Evolutionary conservation across 2,888 invertebrate species (phyloP).

Genomic region (Synergus umbraculus): DNA sequence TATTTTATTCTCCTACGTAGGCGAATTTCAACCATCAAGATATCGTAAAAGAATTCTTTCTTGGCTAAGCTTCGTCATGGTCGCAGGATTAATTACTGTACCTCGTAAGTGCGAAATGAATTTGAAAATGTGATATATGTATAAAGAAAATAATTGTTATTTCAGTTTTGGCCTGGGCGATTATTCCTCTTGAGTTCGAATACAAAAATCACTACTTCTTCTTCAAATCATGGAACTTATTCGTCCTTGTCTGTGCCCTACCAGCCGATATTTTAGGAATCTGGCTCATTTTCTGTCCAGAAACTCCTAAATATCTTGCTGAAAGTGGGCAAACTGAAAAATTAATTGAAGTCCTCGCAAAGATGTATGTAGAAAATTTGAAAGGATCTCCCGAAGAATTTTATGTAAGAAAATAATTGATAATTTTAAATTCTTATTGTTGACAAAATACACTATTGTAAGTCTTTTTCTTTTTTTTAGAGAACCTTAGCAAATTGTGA

Average conservation of each 20-base stretch:
- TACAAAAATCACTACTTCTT: constrained; percentile 81
- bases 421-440: constrained; percentile 1
- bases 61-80: constrained; percentile 92
- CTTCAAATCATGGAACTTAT: constrained; percentile 89
- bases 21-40: constrained; percentile 88
- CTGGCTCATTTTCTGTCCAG: constrained; percentile 86
- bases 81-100: constrained; percentile 84
- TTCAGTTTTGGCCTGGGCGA: constrained; percentile 86
- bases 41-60: constrained; percentile 87
- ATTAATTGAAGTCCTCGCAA: constrained; percentile 83
- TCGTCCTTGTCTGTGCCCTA: constrained; percentile 85
- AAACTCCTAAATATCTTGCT: constrained; percentile 89
- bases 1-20: constrained; percentile 87
- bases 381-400: constrained; percentile 75
- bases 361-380: constrained; percentile 85
- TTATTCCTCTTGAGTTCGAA: constrained; percentile 84
- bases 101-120: constrained; percentile 79
- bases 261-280: constrained; percentile 83
- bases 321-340: constrained; percentile 87
- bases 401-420: constrained; percentile 64
- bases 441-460: not conserved
- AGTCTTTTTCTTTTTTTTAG: not conserved
- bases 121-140: not conserved
- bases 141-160: not conserved
- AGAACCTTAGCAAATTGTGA: not conserved